These are phyloP conservation scores for Zosterops borbonicus DNA, from an alignment of 2,113 vertebrate genomes.

Conservation along the genomic window DNA sequence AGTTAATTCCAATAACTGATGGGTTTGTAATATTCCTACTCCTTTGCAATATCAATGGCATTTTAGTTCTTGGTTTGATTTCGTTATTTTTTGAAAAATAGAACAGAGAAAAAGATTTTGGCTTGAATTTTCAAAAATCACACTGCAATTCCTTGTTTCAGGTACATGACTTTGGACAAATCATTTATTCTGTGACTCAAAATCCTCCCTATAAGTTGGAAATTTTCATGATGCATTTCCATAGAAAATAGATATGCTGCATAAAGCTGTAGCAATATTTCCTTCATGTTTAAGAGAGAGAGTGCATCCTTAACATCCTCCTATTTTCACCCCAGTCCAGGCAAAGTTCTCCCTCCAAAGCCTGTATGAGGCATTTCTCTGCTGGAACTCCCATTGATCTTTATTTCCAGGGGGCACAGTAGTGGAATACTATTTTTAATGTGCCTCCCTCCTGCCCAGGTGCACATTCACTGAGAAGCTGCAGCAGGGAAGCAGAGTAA, in stretches of 20 bases:
- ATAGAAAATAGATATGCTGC: background rate
- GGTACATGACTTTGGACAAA: background rate
- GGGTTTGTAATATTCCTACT: background rate
- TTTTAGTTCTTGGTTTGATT: background rate
- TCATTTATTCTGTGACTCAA: background rate
- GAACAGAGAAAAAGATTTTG: background rate
- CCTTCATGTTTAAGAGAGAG: background rate
- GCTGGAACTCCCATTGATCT: background rate
- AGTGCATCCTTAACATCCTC: background rate
- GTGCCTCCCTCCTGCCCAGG: background rate
- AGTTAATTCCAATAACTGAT: background rate
- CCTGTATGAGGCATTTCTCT: background rate
- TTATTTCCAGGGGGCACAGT: background rate
- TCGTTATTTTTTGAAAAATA: background rate
- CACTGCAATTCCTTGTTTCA: background rate
- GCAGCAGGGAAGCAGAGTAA: background rate
- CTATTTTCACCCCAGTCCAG: accelerated
- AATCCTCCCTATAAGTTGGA: background rate
- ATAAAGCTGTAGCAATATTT: background rate
- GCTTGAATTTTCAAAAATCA: background rate
- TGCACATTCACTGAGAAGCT: background rate
- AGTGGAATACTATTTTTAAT: background rate
- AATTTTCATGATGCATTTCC: background rate
- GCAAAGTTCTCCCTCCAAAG: background rate
- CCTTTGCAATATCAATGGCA: background rate